Percentiles rank a stretch among this genome's conserved stretches.
These are phyloP conservation scores for Drosophila prosaltans DNA, from an alignment of 1,140 invertebrate species.

Conservation along the genomic window DNA sequence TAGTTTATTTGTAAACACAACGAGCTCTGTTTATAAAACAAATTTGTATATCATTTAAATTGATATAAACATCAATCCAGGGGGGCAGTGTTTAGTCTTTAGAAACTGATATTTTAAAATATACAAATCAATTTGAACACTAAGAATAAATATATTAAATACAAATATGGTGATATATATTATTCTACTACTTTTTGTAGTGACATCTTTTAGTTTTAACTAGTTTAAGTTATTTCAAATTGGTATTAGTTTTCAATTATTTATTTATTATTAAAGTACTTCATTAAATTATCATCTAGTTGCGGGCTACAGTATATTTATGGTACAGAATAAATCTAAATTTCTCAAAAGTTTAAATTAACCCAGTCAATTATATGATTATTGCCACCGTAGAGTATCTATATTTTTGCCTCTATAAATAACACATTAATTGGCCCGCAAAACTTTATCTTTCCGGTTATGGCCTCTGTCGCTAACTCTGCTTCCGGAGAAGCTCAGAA, in stretches of 20 bases:
- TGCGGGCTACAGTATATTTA: not conserved
- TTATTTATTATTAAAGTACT: no score
- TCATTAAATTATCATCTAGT: not conserved
- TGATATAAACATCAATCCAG: slow-evolving; percentile 63
- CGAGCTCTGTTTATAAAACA: slow-evolving; percentile 43
- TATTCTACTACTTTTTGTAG: no score
- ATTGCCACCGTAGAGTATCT: slow-evolving; percentile 11
- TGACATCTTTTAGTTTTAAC: no score
- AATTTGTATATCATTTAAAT: slow-evolving; percentile 68
- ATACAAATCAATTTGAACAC: not conserved
- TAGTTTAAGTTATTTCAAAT: no score
- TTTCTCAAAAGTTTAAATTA: not conserved
- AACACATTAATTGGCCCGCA: slow-evolving; percentile 64
- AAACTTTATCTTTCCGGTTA: slow-evolving; percentile 60
- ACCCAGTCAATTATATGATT: slow-evolving; percentile 12
- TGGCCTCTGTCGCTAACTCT: slow-evolving; percentile 31
- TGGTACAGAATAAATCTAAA: not conserved
- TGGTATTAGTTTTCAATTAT: no score
- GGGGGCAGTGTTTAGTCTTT: not conserved
- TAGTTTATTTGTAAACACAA: slow-evolving; percentile 30
- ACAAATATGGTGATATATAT: no score
- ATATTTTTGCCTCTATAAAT: slow-evolving; percentile 57
- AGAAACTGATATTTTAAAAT: not conserved
- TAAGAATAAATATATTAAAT: no score
- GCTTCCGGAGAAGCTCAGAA: not conserved